Evolutionary conservation across 2,797 vertebrate species (phyloP), one percentile per base, ranked within the genome.

Genomic region (Pelodytes ibericus): DNA sequence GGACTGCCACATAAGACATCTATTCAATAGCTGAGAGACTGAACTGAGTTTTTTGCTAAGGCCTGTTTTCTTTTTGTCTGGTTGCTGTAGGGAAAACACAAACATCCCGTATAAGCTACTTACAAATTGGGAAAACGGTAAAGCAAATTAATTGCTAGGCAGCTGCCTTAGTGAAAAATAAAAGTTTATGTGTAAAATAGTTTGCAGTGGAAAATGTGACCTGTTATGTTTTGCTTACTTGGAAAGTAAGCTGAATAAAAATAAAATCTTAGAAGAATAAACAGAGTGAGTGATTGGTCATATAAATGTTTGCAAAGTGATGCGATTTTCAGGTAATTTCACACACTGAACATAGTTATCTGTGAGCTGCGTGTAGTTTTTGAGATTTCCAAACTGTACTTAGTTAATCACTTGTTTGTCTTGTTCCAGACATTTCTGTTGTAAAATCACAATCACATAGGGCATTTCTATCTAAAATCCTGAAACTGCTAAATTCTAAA

Each of bases 61-160:
- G 39, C 57, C 76, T 78, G 76, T 78, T 78, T 78, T 78, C 76
- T 78, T 78, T 78, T 72, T 78, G 76, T 78, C 76, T 78, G 70
- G 76, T 78, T 78, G 75, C 75, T 78, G 75, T 78, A 78, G 76
- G 76, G 76, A 78, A 78, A 78, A 78, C 76, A 78, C 76, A 78
- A 78, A 78, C 76, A 78, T 78, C 76, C 70, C 63, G 44, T 72
- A 63, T 78, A 78, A 78, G 76, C 76, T 78, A 72, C 76, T 78
- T 78, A 78, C 76, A 78, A 78, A 78, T 62, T 78, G 57, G 57
- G 57, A 78, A 71, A 78, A 66, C 56, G 47, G 61, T 61, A 62
- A 66, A 73, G 70, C 57, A 61, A 72, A 78, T 78, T 72, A 78
- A 78, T 72, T 68, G 76, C 70, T 22, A 68, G 63, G 63, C 70